Base-by-base conservation (phyloP, 2,888 invertebrate genomes). In the Tiphia femorata region DNA sequence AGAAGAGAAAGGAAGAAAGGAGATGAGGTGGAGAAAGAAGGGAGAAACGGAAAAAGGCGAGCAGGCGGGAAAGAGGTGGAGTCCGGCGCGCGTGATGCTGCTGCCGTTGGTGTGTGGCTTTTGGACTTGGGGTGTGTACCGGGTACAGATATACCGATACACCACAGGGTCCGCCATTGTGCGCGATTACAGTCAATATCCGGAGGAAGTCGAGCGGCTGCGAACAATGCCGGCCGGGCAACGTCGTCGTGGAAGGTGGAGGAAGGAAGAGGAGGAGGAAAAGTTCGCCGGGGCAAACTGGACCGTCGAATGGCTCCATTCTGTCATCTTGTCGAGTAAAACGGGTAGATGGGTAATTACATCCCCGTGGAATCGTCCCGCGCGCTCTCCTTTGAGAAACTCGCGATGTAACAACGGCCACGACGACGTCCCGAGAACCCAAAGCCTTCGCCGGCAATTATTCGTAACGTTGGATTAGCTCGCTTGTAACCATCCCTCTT, bases 31-130 rank as follows among this genome's bases (percentile, higher is more conserved):
- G 10, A 10, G 29, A 7, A 2, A 23, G 27, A 47, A 20, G 56
- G 46, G 50, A 42, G 37, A 52, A n/a, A n/a, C n/a, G n/a, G n/a
- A n/a, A n/a, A 33, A 59, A 60, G 58, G 52, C 52, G 54, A 48
- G 16, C 49, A 49, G 41, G 46, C 14, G 19, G 58, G 46, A 60
- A 55, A 57, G 66, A 62, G 56, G 29, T 23, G 42, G n/a, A 12
- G 27, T 44, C 20, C 43, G n/a, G n/a, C n/a, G n/a, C n/a, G n/a
- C n/a, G n/a, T n/a, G n/a, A n/a, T n/a, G n/a, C n/a, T n/a, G n/a
- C n/a, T n/a, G n/a, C n/a, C n/a, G n/a, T n/a, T n/a, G n/a, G 43
- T 29, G 25, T 27, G 10, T 43, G 41, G 44, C 27, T 12, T 35
- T 2, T 40, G n/a, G 40, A 40, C 12, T 41, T 20, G 3, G 3